phyloP scores from a whole-genome alignment of 2,888 invertebrate genomes.

The Gonocerus acuteangulatus region DNA sequence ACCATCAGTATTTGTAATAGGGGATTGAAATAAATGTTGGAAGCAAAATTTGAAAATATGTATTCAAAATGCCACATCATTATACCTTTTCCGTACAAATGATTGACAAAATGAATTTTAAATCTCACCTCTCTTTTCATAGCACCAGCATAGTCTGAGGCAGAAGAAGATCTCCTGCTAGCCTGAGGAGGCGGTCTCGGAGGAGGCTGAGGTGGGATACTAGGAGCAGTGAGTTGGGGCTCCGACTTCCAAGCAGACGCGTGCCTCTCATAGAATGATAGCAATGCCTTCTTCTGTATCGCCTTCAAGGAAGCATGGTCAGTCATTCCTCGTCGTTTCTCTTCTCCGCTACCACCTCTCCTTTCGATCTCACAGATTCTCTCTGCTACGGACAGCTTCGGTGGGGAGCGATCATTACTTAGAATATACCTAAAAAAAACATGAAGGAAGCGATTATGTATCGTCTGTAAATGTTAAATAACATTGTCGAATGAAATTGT shows the following conservation, averaged over 20 bases:
- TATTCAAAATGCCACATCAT: too few species aligned
- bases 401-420: slow-evolving; percentile 42
- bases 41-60: too few species aligned
- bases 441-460: too few species aligned
- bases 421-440: slow-evolving; percentile 5
- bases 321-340: slow-evolving; percentile 40
- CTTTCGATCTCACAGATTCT: slow-evolving; percentile 58
- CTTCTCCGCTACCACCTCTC: slow-evolving; percentile 43
- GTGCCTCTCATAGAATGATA: slow-evolving; percentile 72
- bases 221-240: slow-evolving; percentile 47
- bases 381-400: slow-evolving; percentile 56
- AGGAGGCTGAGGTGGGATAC: slow-evolving; percentile 38
- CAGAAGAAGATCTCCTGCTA: slow-evolving; percentile 55
- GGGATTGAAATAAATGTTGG: too few species aligned
- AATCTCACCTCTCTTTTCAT: slow-evolving; percentile 31
- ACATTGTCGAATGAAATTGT: too few species aligned
- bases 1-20: too few species aligned
- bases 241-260: slow-evolving; percentile 54
- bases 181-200: slow-evolving; percentile 44
- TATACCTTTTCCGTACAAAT: too few species aligned
- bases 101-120: too few species aligned
- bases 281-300: slow-evolving; percentile 72
- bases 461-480: too few species aligned
- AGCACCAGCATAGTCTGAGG: slow-evolving; percentile 53
- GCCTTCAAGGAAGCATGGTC: slow-evolving; percentile 59